Evolutionary conservation across 2,797 vertebrate genomes (phyloP).

Genomic region (Bryconaethiops microstoma): DNA sequence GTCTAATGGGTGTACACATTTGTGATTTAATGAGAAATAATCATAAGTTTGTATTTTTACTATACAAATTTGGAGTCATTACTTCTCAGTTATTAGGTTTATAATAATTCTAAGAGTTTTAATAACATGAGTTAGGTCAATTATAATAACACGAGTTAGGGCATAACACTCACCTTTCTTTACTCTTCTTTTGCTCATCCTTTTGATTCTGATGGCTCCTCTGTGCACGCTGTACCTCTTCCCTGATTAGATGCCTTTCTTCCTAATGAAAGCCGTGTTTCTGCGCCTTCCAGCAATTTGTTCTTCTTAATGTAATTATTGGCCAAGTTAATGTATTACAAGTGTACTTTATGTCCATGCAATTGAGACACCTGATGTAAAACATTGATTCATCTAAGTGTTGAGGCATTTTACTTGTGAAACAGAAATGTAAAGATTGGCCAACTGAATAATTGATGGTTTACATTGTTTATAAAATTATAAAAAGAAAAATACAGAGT

Average conservation of each 20-base stretch:
- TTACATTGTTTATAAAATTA: constrained; percentile 29
- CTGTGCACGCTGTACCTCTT: constrained; percentile 28
- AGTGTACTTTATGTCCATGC: constrained; percentile 24
- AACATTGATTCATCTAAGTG: constrained; percentile 26
- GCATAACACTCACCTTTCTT: constrained; percentile 43
- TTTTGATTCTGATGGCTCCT: constrained; percentile 41
- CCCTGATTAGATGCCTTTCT: constrained; percentile 46
- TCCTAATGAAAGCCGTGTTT: constrained; percentile 47
- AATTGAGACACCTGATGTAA: constrained; percentile 37
- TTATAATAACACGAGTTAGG: constrained; percentile 20
- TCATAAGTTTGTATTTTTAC: not conserved
- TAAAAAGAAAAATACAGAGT: not conserved
- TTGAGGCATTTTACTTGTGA: constrained; percentile 21
- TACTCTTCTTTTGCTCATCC: constrained; percentile 38
- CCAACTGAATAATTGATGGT: constrained; percentile 25
- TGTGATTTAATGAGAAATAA: no score
- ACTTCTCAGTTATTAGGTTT: not conserved
- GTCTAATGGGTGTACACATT: not conserved
- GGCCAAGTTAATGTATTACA: constrained; percentile 31
- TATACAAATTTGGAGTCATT: not conserved
- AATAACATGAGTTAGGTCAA: constrained; percentile 21
- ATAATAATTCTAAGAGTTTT: not conserved
- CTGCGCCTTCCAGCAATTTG: constrained; percentile 46
- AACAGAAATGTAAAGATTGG: constrained; percentile 17
- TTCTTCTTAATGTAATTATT: constrained; percentile 48